A percentile compares a stretch with the other conserved stretches of the same genome.
These are phyloP conservation scores for Fistularia commersonii DNA, from an alignment of 2,797 vertebrate genomes.

Conservation along the genomic window DNA sequence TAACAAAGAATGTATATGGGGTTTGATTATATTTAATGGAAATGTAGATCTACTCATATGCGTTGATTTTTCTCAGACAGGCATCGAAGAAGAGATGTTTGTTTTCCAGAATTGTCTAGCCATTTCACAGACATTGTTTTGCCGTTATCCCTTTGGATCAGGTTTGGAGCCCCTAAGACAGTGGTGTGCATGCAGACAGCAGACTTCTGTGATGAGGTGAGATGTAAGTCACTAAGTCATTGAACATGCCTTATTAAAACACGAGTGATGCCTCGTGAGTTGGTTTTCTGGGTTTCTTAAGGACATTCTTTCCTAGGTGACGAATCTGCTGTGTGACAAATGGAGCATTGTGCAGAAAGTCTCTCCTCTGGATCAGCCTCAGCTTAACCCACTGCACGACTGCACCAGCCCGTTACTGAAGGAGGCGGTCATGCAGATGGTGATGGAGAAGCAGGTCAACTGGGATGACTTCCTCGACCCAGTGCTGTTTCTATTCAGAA, in stretches of 20 bases:
- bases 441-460: conserved; percentile 74
- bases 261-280: neutral
- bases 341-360: conserved; percentile 84
- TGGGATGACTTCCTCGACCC: conserved; percentile 87
- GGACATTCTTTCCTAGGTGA: conserved; percentile 68
- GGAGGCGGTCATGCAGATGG: conserved; percentile 77
- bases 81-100: too few species aligned
- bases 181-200: conserved; percentile 76
- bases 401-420: conserved; percentile 66
- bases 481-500: conserved; percentile 81
- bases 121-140: conserved; percentile 1
- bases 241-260: neutral
- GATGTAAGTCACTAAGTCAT: conserved; percentile 18
- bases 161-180: conserved; percentile 84
- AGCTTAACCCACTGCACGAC: conserved; percentile 71
- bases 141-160: conserved; percentile 38
- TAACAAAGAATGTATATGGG: too few species aligned
- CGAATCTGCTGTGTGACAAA: conserved; percentile 71
- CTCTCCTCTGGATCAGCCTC: conserved; percentile 67
- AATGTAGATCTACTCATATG: too few species aligned
- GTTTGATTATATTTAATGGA: too few species aligned
- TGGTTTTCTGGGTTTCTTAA: neutral
- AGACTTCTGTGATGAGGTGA: conserved; percentile 87
- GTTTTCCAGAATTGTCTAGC: too few species aligned
- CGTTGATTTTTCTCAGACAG: too few species aligned